phyloP scores from a whole-genome alignment of 1,140 invertebrate genomes.

The Trigoniulus corallinus region DNA sequence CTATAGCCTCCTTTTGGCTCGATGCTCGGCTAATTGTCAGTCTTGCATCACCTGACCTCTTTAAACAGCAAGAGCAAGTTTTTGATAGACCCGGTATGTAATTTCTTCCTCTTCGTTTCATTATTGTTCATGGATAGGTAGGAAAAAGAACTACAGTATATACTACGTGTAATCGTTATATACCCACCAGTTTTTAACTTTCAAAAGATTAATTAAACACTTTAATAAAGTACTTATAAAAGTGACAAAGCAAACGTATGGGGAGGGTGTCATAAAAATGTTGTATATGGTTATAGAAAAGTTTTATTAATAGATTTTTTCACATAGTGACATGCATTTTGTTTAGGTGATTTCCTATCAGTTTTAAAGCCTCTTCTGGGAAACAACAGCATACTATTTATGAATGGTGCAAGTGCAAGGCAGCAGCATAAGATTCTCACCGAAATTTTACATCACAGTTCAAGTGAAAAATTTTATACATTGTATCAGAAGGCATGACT shows the following conservation, averaged over 20 bases:
- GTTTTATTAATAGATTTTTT: too few species aligned
- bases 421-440: conserved; percentile 14
- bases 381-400: conserved; percentile 16
- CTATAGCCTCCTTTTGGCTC: conserved; percentile 25
- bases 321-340: too few species aligned
- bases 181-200: too few species aligned
- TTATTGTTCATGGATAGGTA: not conserved
- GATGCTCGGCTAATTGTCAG: conserved; percentile 21
- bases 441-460: conserved; percentile 8
- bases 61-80: conserved; percentile 20
- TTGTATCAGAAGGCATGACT: conserved; percentile 6
- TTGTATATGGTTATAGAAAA: too few species aligned
- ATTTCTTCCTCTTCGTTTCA: not conserved
- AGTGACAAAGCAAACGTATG: too few species aligned
- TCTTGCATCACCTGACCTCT: conserved; percentile 22
- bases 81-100: conserved; percentile 26
- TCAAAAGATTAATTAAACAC: too few species aligned
- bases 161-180: too few species aligned
- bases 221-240: too few species aligned
- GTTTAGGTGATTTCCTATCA: conserved; percentile 13
- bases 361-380: conserved; percentile 17
- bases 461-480: conserved; percentile 6
- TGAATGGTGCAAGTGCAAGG: conserved; percentile 19
- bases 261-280: too few species aligned
- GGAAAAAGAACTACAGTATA: not conserved